phyloP scores from a whole-genome alignment of 1,140 invertebrate genomes.

The Cydia pomonella region DNA sequence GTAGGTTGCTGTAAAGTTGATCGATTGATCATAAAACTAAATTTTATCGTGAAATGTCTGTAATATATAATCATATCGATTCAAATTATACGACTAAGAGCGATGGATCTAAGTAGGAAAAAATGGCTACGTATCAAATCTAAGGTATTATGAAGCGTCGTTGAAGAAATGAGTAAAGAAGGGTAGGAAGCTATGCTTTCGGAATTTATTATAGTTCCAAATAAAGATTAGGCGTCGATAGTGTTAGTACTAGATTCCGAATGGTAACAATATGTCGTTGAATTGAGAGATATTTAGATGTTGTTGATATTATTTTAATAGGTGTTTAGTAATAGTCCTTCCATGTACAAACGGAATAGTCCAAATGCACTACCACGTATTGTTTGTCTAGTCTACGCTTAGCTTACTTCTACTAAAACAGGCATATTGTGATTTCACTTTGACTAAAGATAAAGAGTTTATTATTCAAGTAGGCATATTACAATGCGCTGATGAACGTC shows the following conservation, averaged over 20 bases:
- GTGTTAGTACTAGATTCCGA: conserved; percentile 20
- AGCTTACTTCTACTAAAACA: neutral
- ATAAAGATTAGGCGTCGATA: neutral
- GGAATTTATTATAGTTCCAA: conserved; percentile 13
- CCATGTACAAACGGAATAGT: conserved; percentile 21
- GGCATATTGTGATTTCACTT: neutral
- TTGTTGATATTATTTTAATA: conserved; percentile 8
- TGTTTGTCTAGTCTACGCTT: conserved; percentile 35
- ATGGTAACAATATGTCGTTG: conserved; percentile 25
- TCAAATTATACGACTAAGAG: too few species aligned
- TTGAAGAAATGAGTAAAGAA: neutral
- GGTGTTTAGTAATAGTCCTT: conserved; percentile 32
- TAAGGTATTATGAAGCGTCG: neutral
- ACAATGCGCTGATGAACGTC: too few species aligned
- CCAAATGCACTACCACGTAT: conserved; percentile 19
- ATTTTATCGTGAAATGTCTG: too few species aligned
- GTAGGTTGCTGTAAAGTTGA: too few species aligned
- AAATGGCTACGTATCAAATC: too few species aligned
- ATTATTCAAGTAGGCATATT: too few species aligned
- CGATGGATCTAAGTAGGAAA: too few species aligned
- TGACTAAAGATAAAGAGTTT: too few species aligned
- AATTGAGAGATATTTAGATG: conserved; percentile 31
- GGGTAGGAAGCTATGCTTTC: conserved; percentile 1
- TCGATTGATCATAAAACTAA: too few species aligned
- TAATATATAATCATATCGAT: too few species aligned